Base-by-base conservation (phyloP, 2,888 invertebrate genomes). In the Selenia dentaria region DNA sequence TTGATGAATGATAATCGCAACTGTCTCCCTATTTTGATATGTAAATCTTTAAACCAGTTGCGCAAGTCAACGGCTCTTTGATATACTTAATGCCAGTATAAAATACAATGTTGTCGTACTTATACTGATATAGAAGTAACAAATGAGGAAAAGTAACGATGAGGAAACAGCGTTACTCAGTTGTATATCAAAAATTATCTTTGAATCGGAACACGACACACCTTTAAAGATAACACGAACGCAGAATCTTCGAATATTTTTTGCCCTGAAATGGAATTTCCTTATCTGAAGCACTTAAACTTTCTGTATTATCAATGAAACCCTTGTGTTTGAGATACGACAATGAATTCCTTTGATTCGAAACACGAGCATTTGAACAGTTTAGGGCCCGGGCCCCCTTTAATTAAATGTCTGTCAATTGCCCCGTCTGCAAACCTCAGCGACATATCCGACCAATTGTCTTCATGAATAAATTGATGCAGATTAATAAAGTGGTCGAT, bases 401-500 rank as follows among this genome's bases (percentile, higher is more conserved):
- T 22, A 22, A 29, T 20, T 26, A 6, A 20, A 32, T 3, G 24
- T 13, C 25, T 34, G 40, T 47, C 22, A 35, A 27, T 24, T 42
- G 47, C 41, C 41, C 46, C n/a, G 28, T 24, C 32, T 41, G 24
- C 28, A 33, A 48, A 42, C 47, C 29, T 48, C 59, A 52, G 43
- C 59, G 63, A 51, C 55, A 57, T 38, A 51, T 52, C 54, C 36
- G 13, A 49, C 51, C 84, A 86, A 86, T 85, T 86, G 87, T 82
- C 78, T 80, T 59, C 74, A 70, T 73, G 78, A 78, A 76, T 77
- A 88, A 88, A 88, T 88, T 88, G 86, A 83, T 83, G 75, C 80
- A 80, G 84, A 84, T 83, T 84, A 84, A 76, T 85, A 83, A 84
- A 88, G 74, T 83, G 81, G 71, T 63, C 72, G 81, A 82, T 83